Base-by-base conservation (phyloP, 2,113 vertebrate species). In the Rhinoderma darwinii region DNA sequence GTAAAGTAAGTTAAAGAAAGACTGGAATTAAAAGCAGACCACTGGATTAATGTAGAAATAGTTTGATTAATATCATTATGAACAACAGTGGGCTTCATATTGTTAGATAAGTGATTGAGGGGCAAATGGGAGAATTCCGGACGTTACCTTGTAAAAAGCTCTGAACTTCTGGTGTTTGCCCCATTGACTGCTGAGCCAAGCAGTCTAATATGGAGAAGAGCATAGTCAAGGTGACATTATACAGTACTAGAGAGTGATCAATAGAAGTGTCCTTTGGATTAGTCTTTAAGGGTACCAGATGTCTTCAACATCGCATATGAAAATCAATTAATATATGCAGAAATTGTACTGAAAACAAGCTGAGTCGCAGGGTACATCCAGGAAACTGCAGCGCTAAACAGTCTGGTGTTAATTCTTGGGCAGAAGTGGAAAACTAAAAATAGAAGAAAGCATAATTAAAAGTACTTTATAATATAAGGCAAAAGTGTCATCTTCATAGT, bases 271-370 rank as follows among this genome's bases (percentile, higher is more conserved):
- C 66, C 56, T 61, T 59, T 81, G 56, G 22, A 43, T 61, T 61
- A 39, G 7, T 27, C 25, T 61, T 72, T 39, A 39, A 35, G 68
- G 32, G 68, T 8, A 81, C 35, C 78, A 81, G 54, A 81, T 81
- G 78, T 81, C 78, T 63, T 82, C 15, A 27, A 43, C 9, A 11
- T 25, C 44, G 79, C 56, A 82, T 43, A 82, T 66, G 32, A 78
- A 78, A 66, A 82, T 82, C 59, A 44, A 59, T 44, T 66, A 82
- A 82, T 82, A 82, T 82, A 82, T 82, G 79, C 79, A 82, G 41
- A 66, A 82, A 82, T 30, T 82, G 56, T 82, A 66, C 79, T 44
- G 39, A 82, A 82, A 63, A 82, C 37, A 66, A 43, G 41, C 79
- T 82, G 59, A 44, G 79, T 82, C 27, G 37, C 79, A 43, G 56